Evolutionary conservation across 2,888 invertebrate genomes (phyloP).

Genomic region (Luffia ferchaultella): DNA sequence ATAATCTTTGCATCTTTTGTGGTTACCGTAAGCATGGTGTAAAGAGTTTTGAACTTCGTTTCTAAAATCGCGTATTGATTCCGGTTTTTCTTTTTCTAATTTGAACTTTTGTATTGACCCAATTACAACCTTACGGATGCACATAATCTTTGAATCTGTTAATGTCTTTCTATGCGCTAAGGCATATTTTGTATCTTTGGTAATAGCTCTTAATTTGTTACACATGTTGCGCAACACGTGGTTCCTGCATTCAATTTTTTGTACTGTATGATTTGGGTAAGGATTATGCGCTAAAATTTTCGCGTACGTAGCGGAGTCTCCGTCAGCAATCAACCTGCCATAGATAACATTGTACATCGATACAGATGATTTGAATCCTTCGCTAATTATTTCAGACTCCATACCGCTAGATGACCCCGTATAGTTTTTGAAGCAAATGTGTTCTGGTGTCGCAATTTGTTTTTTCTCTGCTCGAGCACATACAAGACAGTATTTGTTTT

Average conservation of each 20-base stretch:
- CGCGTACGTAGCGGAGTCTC: slow-evolving; percentile 15
- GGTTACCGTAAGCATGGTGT: not conserved
- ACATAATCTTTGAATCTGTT: slow-evolving; percentile 2
- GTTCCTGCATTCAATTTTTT: slow-evolving; percentile 19
- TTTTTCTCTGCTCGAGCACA: slow-evolving; percentile 15
- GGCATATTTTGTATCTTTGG: slow-evolving; percentile 3
- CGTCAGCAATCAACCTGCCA: slow-evolving; percentile 15
- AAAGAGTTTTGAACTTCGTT: not conserved
- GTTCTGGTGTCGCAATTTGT: slow-evolving; percentile 9
- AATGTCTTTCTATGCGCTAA: slow-evolving; percentile 5
- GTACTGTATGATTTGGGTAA: slow-evolving; percentile 13
- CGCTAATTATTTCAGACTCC: slow-evolving; percentile 15
- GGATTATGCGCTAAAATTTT: slow-evolving; percentile 13
- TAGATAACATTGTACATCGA: slow-evolving; percentile 16
- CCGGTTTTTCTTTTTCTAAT: slow-evolving; percentile 3
- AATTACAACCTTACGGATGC: slow-evolving; percentile 4
- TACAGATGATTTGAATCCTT: slow-evolving; percentile 16
- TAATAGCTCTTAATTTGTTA: too few species aligned
- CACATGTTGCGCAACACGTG: too few species aligned
- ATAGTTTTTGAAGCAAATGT: slow-evolving; percentile 17
- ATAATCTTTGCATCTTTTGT: not conserved
- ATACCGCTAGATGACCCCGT: slow-evolving; percentile 15
- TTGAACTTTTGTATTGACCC: slow-evolving; percentile 3
- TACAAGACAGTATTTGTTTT: slow-evolving; percentile 17
- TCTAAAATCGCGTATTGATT: slow-evolving; percentile 1